Percentiles rank a stretch among this genome's conserved stretches.
Conservation (phyloP, 2,888 invertebrate species). For the Micoletzkya japonica region DNA sequence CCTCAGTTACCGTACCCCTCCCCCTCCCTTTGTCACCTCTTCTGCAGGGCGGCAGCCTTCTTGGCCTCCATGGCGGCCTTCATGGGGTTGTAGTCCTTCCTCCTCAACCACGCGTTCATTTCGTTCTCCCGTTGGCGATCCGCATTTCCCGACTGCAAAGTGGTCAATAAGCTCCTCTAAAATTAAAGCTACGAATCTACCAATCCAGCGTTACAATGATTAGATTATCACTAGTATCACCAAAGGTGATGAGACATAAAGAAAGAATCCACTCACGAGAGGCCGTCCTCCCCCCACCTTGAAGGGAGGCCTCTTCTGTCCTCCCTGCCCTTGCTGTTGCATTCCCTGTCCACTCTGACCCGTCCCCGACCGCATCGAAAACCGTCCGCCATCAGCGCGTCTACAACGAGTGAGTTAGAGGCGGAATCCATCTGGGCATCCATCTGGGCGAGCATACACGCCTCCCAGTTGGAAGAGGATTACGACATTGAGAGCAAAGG, state of each 20-base stretch:
- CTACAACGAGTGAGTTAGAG: slow-evolving; percentile 68
- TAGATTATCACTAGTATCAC: not conserved
- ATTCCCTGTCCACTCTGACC: slow-evolving; percentile 30
- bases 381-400: slow-evolving; percentile 73
- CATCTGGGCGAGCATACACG: too few relatives aligned
- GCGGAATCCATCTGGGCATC: too few relatives aligned
- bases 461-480: too few relatives aligned
- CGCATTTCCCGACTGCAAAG: slow-evolving; percentile 16
- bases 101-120: slow-evolving; percentile 90
- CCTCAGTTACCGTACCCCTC: too few relatives aligned
- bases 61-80: slow-evolving; percentile 77
- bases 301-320: slow-evolving; percentile 42
- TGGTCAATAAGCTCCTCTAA: too few relatives aligned
- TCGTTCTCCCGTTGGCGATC: slow-evolving; percentile 73
- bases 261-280: not conserved
- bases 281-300: slow-evolving; percentile 35
- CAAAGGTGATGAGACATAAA: too few relatives aligned
- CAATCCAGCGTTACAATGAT: not conserved
- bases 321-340: not conserved
- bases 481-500: too few relatives aligned
- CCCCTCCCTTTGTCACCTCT: too few relatives aligned
- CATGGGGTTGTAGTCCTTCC: slow-evolving; percentile 93
- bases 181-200: not conserved
- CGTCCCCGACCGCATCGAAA: slow-evolving; percentile 68
- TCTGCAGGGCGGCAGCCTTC: slow-evolving; percentile 48